Evolutionary conservation across 2,888 invertebrate species (phyloP), one percentile per base, ranked within the genome.

Genomic region (Lasius fuliginosus): DNA sequence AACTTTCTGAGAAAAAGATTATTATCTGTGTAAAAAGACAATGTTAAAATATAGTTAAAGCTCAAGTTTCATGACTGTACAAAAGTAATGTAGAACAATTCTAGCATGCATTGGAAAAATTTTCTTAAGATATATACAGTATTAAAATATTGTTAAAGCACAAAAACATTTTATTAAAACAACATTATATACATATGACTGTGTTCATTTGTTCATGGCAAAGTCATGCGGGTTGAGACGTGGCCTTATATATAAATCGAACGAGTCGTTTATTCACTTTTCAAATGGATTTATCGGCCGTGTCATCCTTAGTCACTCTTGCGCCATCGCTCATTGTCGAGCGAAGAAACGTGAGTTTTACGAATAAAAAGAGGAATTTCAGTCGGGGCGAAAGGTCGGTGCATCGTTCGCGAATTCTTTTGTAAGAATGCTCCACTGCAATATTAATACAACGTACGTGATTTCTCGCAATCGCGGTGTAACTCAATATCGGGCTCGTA

Each of bases 301-400:
- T 65, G 74, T 81, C 81, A 75, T 84, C 86, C 88, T 79, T 85
- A 86, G 87, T 90, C 90, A 89, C 64, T 85, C 73, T 53, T 46
- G 60, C 53, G 67, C 81, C 86, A 90, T 90, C 86, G 83, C 85
- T 90, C 90, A 90, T 86, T 65, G 64, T 64, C 62, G 46, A 40
- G 53, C 23, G 68, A 82, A 65, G 74, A 79, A 74, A 82, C 68
- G 73, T 53, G 58, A 62, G 62, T 79, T 23, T 46, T 65, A 58
- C 82, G 84, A 83, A 60, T 84, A 79, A 86, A 87, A 85, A 84
- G 86, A 84, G 86, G 53, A 53, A 60, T 84, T 56, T 83, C 60
- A 33, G 53, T n/a, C 40, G 49, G 68, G 23, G 30, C 49, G 82
- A 49, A 83, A 82, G 71, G 46, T 18, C 49, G 49, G 67, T 81